Conservation (phyloP, 2,113 vertebrate genomes). For the Hemiscyllium ocellatum region DNA sequence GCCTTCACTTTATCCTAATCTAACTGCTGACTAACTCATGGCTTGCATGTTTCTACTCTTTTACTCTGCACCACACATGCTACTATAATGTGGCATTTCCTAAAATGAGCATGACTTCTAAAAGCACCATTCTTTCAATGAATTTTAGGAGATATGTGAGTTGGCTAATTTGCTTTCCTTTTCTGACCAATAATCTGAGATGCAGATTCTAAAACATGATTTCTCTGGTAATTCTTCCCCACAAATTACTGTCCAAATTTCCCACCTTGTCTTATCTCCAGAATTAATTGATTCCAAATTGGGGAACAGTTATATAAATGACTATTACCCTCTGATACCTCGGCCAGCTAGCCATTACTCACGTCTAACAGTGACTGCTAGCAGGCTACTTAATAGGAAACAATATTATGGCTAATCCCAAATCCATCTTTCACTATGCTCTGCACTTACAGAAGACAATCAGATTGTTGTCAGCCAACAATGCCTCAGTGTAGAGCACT, state of each 20-base stretch:
- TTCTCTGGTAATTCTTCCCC: background rate
- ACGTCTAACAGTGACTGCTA: background rate
- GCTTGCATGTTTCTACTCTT: background rate
- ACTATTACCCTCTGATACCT: too few species aligned
- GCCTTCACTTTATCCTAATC: too few species aligned
- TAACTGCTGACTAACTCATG: background rate
- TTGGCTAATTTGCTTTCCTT: background rate
- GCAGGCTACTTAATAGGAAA: background rate
- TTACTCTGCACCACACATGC: background rate
- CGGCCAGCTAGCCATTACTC: background rate
- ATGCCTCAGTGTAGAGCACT: background rate
- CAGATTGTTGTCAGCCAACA: background rate
- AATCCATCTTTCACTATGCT: background rate
- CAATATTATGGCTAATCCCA: background rate
- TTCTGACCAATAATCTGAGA: background rate
- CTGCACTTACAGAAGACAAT: background rate
- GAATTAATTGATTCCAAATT: background rate
- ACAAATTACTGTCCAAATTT: background rate
- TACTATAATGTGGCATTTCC: background rate
- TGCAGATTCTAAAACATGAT: background rate
- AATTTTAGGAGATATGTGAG: background rate
- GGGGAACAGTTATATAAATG: background rate
- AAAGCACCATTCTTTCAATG: background rate
- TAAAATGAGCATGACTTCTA: background rate
- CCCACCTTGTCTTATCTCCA: background rate